Base-by-base conservation (phyloP, 2,888 invertebrate species). In the Alcis repandata region DNA sequence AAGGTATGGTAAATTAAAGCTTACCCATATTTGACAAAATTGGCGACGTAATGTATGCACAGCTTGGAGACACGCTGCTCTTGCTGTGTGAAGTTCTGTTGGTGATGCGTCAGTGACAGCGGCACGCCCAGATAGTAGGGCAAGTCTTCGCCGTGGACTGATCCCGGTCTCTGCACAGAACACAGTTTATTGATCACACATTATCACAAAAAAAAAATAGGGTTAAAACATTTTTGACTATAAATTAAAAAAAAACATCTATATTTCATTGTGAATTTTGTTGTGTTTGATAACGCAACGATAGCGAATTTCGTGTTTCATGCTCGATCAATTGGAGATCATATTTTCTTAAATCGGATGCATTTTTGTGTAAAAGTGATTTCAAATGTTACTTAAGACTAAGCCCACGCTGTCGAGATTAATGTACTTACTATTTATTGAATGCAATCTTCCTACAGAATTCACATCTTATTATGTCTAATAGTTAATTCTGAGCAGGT, bases 1-100 rank as follows among this genome's bases (percentile, higher is more conserved):
- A n/a, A n/a, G n/a, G n/a, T n/a, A n/a, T n/a, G n/a, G n/a, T n/a
- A n/a, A n/a, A n/a, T n/a, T n/a, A n/a, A 17, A 32, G 6, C 95
- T 95, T 94, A 98, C 98, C 98, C 98, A 69, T 96, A 96, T 88
- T 96, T 95, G 69, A 96, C 97, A 82, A 98, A 98, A 93, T 98
- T 98, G 70, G 97, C 95, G 82, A 98, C 95, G 90, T 97, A 98
- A 82, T 96, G 96, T 77, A 98, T 95, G 85, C 98, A 95, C 41
- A 96, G 94, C 81, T 95, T 95, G 58, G 97, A 96, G 48, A 97
- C 95, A 77, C 95, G 95, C 78, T 96, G 96, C 85, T 98, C 98
- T 79, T 95, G 95, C 74, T 94, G 94, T 36, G 96, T 96, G 92
- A 96, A 98, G 91, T 98, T 98, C 87, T 96, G 95, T 74, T 95